Percentiles rank a stretch among this genome's conserved stretches.
Conservation (phyloP, 2,113 vertebrate genomes). For the Piprites chloris region DNA sequence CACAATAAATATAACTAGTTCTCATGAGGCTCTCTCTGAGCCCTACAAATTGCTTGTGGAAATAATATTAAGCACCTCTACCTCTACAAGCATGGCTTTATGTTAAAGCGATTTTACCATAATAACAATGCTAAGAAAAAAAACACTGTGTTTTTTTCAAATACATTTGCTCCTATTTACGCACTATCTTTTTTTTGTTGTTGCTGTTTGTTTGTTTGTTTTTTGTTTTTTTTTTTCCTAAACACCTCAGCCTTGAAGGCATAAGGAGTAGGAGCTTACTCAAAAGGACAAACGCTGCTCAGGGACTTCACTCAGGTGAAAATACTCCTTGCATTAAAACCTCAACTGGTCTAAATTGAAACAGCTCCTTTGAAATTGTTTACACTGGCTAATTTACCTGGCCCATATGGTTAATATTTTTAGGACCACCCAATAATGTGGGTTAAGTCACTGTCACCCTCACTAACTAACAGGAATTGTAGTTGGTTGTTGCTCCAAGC, state of each 20-base stretch:
- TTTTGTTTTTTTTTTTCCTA: not conserved
- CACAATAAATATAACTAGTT: conserved; percentile 8
- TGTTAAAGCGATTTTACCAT: not conserved
- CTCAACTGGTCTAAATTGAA: not conserved
- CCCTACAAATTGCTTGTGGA: not conserved
- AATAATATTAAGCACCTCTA: conserved; percentile 1
- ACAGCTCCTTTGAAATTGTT: not conserved
- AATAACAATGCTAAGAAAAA: conserved; percentile 27
- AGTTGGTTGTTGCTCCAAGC: not conserved
- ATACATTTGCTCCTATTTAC: not conserved
- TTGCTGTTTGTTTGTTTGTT: too few relatives aligned
- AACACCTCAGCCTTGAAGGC: not conserved
- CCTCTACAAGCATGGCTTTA: not conserved
- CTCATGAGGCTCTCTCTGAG: not conserved
- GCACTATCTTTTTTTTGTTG: not conserved
- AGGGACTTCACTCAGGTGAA: not conserved
- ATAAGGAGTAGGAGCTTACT: not conserved
- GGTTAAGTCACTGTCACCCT: not conserved
- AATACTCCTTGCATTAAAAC: not conserved
- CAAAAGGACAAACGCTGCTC: not conserved
- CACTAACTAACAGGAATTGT: not conserved
- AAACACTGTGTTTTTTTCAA: not conserved
- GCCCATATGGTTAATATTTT: not conserved
- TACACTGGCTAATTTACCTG: not conserved
- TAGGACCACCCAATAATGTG: not conserved